Evolutionary conservation across 2,797 vertebrate species (phyloP).

Genomic region (Xenopus petersii): DNA sequence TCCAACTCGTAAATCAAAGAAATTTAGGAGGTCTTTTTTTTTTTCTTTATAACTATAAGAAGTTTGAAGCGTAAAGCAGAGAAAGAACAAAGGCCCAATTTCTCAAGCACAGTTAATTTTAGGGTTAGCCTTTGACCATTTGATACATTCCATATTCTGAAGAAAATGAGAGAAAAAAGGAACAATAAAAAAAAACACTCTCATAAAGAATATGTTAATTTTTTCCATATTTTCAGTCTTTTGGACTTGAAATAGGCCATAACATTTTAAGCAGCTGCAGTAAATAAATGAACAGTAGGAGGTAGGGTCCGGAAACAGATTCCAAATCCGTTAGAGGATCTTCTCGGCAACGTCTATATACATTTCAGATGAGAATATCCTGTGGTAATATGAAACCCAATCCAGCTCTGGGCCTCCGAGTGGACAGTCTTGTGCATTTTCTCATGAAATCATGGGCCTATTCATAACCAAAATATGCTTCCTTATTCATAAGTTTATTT

Average conservation of each 20-base stretch:
- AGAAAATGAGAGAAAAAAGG: slow-evolving; percentile 46
- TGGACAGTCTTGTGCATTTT: not conserved
- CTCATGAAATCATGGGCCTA: slow-evolving; percentile 1
- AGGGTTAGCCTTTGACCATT: slow-evolving; percentile 66
- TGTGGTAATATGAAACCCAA: slow-evolving; percentile 39
- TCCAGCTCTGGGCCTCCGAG: slow-evolving; percentile 2
- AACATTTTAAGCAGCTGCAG: slow-evolving; percentile 72
- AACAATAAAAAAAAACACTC: slow-evolving; percentile 43
- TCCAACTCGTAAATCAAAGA: slow-evolving; percentile 22
- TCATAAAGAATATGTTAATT: slow-evolving; percentile 73
- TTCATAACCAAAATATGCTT: not conserved
- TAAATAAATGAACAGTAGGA: slow-evolving; percentile 73
- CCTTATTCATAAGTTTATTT: too few species aligned
- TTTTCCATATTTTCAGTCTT: slow-evolving; percentile 78
- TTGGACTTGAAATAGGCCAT: slow-evolving; percentile 74
- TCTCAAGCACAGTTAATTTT: slow-evolving; percentile 63
- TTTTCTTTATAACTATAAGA: slow-evolving; percentile 43
- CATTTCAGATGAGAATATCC: slow-evolving; percentile 13
- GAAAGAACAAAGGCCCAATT: slow-evolving; percentile 72
- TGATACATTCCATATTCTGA: slow-evolving; percentile 68
- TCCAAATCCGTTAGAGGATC: slow-evolving; percentile 38
- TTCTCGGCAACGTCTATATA: slow-evolving; percentile 45
- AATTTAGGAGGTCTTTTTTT: slow-evolving; percentile 25
- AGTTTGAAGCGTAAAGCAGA: slow-evolving; percentile 56
- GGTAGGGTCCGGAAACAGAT: slow-evolving; percentile 60